phyloP scores from a whole-genome alignment of 2,888 invertebrate genomes.

The Perizoma flavofasciatum region DNA sequence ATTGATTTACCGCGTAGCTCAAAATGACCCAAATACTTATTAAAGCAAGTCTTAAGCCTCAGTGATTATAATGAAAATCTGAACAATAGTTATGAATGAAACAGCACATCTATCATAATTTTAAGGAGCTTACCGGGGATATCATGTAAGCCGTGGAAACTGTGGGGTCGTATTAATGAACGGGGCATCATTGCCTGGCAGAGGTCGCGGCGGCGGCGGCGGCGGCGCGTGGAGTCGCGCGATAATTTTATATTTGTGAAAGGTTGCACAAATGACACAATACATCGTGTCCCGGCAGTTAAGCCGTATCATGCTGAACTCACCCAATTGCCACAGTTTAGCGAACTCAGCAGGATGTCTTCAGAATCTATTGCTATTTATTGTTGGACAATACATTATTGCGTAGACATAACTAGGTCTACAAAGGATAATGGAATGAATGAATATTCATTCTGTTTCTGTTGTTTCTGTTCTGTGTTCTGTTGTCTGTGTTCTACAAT shows the following conservation, averaged over 20 bases:
- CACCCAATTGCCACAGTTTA: slow-evolving; percentile 17
- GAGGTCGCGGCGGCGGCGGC: slow-evolving; percentile 11
- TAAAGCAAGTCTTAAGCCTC: slow-evolving; percentile 13
- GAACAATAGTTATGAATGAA: slow-evolving; percentile 32
- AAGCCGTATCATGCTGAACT: slow-evolving; percentile 45
- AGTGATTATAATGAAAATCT: slow-evolving; percentile 21
- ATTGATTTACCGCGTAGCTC: neutral
- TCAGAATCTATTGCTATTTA: too few species aligned
- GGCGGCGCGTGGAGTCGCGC: neutral
- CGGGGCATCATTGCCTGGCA: slow-evolving; percentile 16
- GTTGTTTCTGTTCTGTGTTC: too few species aligned
- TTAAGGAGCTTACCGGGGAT: slow-evolving; percentile 34
- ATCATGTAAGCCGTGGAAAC: slow-evolving; percentile 35
- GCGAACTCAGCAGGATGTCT: too few species aligned
- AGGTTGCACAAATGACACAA: slow-evolving; percentile 33
- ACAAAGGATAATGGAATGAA: too few species aligned
- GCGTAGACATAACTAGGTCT: neutral
- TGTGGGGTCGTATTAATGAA: slow-evolving; percentile 36
- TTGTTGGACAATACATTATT: too few species aligned
- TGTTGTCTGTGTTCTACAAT: too few species aligned
- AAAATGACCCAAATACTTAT: slow-evolving; percentile 10
- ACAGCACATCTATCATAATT: slow-evolving; percentile 38
- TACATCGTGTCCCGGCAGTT: slow-evolving; percentile 34
- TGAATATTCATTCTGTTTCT: too few species aligned
- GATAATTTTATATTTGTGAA: slow-evolving; percentile 34